Conservation (phyloP, 2,797 vertebrate species). For the Pseudochirops corinnae region DNA sequence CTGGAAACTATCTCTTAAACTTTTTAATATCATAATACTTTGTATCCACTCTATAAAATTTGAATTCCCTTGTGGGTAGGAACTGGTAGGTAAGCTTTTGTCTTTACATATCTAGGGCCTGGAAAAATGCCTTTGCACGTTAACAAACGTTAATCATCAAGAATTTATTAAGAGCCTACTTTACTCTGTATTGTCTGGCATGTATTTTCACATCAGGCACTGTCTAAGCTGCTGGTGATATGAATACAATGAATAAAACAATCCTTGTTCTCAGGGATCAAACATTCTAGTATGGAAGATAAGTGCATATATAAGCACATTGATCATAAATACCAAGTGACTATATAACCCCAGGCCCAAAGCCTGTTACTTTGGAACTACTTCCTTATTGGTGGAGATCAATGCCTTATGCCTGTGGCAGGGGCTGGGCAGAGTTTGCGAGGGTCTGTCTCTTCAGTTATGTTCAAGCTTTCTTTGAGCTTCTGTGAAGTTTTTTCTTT, state of each 20-base stretch:
- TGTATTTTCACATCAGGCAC: background rate
- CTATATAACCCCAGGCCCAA: background rate
- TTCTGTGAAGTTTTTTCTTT: background rate
- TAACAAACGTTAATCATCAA: background rate
- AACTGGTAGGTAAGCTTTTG: background rate
- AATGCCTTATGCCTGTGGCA: no score
- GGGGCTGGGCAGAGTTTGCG: background rate
- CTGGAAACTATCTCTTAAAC: background rate
- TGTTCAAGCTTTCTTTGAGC: background rate
- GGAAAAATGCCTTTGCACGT: background rate
- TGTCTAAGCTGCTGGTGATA: background rate
- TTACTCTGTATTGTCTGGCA: no score
- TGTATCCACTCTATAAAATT: background rate
- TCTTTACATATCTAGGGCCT: background rate
- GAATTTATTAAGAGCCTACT: background rate
- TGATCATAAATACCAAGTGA: background rate
- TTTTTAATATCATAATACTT: background rate
- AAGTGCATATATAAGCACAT: background rate
- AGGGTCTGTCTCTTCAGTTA: background rate
- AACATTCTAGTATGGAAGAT: background rate
- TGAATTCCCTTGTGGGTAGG: background rate
- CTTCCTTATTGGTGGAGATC: no score
- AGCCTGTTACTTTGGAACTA: no score
- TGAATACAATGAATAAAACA: background rate
- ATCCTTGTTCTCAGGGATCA: background rate